Evolutionary conservation across 2,888 invertebrate species (phyloP).

Genomic region (Cephus pulcher): DNA sequence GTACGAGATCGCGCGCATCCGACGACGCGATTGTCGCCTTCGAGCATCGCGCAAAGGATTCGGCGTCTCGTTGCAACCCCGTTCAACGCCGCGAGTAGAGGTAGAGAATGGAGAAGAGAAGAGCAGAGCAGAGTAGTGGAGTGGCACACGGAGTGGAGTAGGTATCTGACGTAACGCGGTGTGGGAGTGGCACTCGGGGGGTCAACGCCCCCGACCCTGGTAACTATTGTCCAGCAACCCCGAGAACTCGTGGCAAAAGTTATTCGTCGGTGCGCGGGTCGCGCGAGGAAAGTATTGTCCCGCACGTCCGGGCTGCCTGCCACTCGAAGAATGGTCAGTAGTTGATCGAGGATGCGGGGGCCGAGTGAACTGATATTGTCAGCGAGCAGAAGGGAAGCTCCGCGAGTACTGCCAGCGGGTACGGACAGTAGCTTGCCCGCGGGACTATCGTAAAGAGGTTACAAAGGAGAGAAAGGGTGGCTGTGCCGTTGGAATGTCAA

Average conservation of each 20-base stretch:
- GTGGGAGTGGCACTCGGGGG: constrained; percentile 51
- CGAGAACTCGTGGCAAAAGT: background rate
- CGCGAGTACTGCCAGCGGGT: too few species aligned
- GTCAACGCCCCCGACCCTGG: constrained; percentile 50
- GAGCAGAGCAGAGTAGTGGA: background rate
- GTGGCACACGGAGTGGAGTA: constrained; percentile 25
- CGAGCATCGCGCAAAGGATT: too few species aligned
- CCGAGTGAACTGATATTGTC: too few species aligned
- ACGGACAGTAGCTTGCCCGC: background rate
- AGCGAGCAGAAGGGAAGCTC: too few species aligned
- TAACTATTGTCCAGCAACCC: constrained; percentile 51
- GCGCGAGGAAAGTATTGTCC: background rate
- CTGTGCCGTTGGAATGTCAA: too few species aligned
- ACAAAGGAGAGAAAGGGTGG: constrained; percentile 1
- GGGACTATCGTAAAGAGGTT: constrained; percentile 5
- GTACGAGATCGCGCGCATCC: too few species aligned
- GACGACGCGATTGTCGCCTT: too few species aligned
- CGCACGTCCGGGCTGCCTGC: background rate
- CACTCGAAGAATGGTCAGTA: too few species aligned
- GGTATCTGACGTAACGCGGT: constrained; percentile 52
- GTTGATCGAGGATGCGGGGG: too few species aligned
- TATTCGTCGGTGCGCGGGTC: background rate
- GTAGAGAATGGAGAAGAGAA: constrained; percentile 1
- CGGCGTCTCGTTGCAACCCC: constrained; percentile 29
- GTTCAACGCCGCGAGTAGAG: background rate